Conservation (phyloP, 2,113 vertebrate genomes). For the Leptosomus discolor region DNA sequence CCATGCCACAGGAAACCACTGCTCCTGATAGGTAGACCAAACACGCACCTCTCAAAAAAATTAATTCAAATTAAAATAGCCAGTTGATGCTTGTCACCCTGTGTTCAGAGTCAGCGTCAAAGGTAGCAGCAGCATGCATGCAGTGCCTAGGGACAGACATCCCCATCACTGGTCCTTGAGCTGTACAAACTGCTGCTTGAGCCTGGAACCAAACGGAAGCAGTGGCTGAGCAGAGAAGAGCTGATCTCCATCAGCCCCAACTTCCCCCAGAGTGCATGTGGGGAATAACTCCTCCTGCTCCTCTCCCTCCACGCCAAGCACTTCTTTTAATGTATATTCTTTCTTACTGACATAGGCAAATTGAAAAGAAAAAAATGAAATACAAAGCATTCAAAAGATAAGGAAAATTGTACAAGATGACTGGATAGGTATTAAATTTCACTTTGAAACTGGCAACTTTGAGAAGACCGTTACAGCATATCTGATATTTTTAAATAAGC, state of each 20-base stretch:
- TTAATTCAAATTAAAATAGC: not conserved
- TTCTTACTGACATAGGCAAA: not conserved
- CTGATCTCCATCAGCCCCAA: not conserved
- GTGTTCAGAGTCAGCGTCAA: not conserved
- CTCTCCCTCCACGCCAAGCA: not conserved
- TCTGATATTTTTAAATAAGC: slow-evolving; percentile 3
- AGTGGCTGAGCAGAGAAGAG: rapidly evolving
- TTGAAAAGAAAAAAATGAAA: not conserved
- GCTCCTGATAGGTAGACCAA: not conserved
- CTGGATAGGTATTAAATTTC: not conserved
- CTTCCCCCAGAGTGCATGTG: not conserved
- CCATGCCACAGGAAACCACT: not conserved
- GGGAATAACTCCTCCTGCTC: not conserved
- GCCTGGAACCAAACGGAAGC: not conserved
- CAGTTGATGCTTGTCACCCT: not conserved
- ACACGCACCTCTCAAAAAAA: not conserved
- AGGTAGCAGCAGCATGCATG: rapidly evolving
- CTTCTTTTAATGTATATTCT: not conserved
- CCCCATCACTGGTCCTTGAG: not conserved
- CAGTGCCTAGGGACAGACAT: not conserved
- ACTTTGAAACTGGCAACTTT: not conserved
- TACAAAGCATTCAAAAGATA: not conserved
- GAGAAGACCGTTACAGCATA: not conserved
- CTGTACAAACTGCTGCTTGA: not conserved
- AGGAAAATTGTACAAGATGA: not conserved